Base-by-base conservation (phyloP, 1,140 invertebrate species). In the Globodera ellingtonae region DNA sequence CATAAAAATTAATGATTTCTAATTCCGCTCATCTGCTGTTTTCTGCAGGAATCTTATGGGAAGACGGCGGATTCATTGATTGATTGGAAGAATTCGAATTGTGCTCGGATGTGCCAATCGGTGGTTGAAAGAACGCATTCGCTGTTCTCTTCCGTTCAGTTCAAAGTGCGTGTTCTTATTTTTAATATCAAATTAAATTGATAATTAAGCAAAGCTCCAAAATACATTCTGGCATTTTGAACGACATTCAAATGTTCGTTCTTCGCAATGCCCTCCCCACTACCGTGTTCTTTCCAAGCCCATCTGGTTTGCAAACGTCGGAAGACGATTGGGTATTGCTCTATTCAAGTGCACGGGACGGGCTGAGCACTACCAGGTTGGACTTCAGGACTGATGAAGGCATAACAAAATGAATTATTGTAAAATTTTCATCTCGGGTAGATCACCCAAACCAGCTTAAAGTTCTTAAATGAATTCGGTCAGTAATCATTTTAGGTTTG, bases 211-310 rank as follows among this genome's bases (percentile, higher is more conserved):
- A 75, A 35, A 46, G 65, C 24, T 52, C 72, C 24, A 71, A 72
- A 44, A 56, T 48, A 15, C 50, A 80, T 74, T 84, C 83, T 15
- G 67, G 46, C 21, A 76, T 84, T 65, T 52, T 84, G 44, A 77
- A 82, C 8, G 72, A 62, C 44, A n/a, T 74, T n/a, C 83, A 84
- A 78, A 73, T 84, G 67, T 77, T 85, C 15, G 44, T 84, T 65
- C 67, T 84, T 10, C 83, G 83, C 18, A 35, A 69, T 24, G 62
- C 52, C 8, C 72, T 84, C 5, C 75, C 76, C 46, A 59, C 48
- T 48, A 85, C 59, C 4, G 46, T 83, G n/a, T 83, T 76, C 46
- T 84, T 85, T 46, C 79, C 79, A 10, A 81, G 18, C 76, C 24
- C 15, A n/a, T 50, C 44, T 24, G 48, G 6, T n/a, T 24, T 67